These are phyloP conservation scores for Glaucopsyche alexis DNA, from an alignment of 2,888 invertebrate species.

Conservation along the genomic window DNA sequence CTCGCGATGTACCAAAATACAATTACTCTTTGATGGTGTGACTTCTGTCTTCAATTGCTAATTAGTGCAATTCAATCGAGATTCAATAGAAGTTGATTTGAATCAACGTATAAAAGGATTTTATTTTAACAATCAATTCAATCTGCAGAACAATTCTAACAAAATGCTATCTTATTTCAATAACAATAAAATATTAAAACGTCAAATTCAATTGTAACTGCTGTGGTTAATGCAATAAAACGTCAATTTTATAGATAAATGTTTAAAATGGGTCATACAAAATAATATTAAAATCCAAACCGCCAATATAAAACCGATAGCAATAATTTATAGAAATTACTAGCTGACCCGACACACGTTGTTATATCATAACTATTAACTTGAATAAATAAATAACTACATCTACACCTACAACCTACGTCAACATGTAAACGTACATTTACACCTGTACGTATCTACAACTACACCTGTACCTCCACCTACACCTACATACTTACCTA, in stretches of 20 bases:
- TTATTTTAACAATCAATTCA: not conserved
- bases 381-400: too few relatives aligned
- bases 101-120: constrained; percentile 9
- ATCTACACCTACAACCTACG: too few relatives aligned
- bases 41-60: constrained; percentile 23
- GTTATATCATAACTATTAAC: too few relatives aligned
- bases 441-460: too few relatives aligned
- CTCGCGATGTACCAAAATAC: not conserved
- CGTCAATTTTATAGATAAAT: not conserved
- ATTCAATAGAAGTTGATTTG: constrained; percentile 7
- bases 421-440: too few relatives aligned
- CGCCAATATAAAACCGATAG: constrained; percentile 11
- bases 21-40: constrained; percentile 24
- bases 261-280: not conserved
- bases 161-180: not conserved
- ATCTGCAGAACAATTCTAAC: not conserved
- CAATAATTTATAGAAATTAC: not conserved
- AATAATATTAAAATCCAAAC: not conserved
- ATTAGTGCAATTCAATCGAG: constrained; percentile 17
- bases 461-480: too few relatives aligned
- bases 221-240: not conserved
- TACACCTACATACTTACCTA: too few relatives aligned
- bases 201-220: constrained; percentile 2
- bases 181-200: not conserved
- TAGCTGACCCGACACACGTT: too few relatives aligned